Percentiles rank a stretch among this genome's conserved stretches.
These are phyloP conservation scores for Drosophila neonasuta DNA, from an alignment of 2,888 invertebrate species.

Conservation along the genomic window DNA sequence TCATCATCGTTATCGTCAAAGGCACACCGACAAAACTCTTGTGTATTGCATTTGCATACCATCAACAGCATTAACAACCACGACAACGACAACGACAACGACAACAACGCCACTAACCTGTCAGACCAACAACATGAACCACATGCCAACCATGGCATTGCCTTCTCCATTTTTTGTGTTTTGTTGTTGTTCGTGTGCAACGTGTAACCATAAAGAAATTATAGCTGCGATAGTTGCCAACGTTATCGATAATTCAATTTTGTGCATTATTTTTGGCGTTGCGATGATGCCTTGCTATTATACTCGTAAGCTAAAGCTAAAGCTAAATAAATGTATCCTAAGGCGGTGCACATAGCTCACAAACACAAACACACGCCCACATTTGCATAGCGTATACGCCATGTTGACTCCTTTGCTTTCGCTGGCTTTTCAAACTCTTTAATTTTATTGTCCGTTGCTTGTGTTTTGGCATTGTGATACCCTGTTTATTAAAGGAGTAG, in stretches of 20 bases:
- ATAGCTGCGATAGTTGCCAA: conserved; percentile 66
- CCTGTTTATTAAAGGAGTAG: neutral
- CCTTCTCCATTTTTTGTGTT: neutral
- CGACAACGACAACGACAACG: no score
- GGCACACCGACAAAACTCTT: conserved; percentile 18
- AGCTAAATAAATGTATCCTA: conserved; percentile 74
- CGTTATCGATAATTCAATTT: conserved; percentile 78
- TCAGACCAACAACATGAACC: conserved; percentile 24
- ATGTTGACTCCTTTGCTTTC: conserved; percentile 47
- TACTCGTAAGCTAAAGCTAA: conserved; percentile 64
- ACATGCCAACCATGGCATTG: conserved; percentile 21
- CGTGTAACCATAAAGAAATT: conserved; percentile 74
- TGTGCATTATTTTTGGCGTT: conserved; percentile 77
- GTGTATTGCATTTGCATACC: conserved; percentile 71
- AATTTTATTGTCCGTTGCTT: conserved; percentile 71
- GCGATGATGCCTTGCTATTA: conserved; percentile 70
- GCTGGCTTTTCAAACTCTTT: conserved; percentile 60
- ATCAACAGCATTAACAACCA: conserved; percentile 44
- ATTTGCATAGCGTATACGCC: conserved; percentile 47
- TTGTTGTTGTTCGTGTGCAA: conserved; percentile 9
- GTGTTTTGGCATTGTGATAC: conserved; percentile 46
- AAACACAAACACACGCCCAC: conserved; percentile 27
- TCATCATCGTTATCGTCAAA: conserved; percentile 28
- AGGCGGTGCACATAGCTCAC: conserved; percentile 46
- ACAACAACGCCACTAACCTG: conserved; percentile 6